These are phyloP conservation scores for Oenanthe oenanthe DNA, from an alignment of 2,113 vertebrate species.

Conservation along the genomic window DNA sequence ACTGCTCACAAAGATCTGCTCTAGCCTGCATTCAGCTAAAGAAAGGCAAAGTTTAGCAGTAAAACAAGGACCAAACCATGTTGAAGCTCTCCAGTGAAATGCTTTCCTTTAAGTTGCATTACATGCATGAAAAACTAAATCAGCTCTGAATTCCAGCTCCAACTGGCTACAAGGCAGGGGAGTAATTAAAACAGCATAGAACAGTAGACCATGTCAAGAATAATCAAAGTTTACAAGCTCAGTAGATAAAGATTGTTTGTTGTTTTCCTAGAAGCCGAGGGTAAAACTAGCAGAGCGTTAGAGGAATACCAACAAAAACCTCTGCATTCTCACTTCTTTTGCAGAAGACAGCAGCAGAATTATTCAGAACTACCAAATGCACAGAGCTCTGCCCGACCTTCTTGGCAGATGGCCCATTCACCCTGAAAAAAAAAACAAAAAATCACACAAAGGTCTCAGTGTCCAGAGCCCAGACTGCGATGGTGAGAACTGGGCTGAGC, in stretches of 20 bases:
- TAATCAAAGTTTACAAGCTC: slow-evolving; percentile 54
- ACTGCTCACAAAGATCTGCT: slow-evolving; percentile 62
- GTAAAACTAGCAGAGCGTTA: slow-evolving; percentile 5
- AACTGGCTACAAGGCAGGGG: slow-evolving; percentile 30
- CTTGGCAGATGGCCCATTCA: slow-evolving; percentile 41
- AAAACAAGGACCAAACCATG: slow-evolving; percentile 57
- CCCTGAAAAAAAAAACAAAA: background rate
- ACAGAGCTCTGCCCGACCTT: background rate
- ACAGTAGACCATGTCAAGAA: slow-evolving; percentile 36
- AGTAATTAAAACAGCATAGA: slow-evolving; percentile 58
- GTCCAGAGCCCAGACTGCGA: background rate
- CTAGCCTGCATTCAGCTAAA: slow-evolving; percentile 43
- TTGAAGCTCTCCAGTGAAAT: slow-evolving; percentile 55
- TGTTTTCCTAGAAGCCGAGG: background rate
- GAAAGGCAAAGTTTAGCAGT: slow-evolving; percentile 62
- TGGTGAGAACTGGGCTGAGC: background rate
- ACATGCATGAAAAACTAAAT: slow-evolving; percentile 43
- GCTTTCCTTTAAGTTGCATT: slow-evolving; percentile 44
- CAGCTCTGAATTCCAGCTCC: slow-evolving; percentile 41
- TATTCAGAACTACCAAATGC: slow-evolving; percentile 10
- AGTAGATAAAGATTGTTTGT: slow-evolving; percentile 35
- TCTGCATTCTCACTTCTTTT: background rate
- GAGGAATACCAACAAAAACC: slow-evolving; percentile 13
- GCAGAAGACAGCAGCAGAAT: slow-evolving; percentile 21
- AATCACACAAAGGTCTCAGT: slow-evolving; percentile 58